These are phyloP conservation scores for Cromileptes altivelis DNA, from an alignment of 2,113 vertebrate species.

Conservation along the genomic window DNA sequence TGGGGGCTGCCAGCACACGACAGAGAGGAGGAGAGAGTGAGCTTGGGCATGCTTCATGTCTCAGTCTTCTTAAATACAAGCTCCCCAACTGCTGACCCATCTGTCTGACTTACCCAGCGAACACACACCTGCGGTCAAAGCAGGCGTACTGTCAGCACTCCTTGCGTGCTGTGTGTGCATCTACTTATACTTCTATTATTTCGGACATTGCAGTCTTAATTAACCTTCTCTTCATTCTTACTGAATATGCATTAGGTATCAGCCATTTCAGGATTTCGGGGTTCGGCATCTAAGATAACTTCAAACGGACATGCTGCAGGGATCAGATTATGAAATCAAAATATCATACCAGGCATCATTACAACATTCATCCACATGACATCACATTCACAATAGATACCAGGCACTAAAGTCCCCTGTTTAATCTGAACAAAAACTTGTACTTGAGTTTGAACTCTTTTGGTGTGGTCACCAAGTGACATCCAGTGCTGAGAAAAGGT, in stretches of 20 bases:
- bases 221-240: slow-evolving; percentile 32
- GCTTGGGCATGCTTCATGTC: slow-evolving; percentile 41
- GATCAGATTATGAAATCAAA: background rate
- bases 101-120: slow-evolving; percentile 55
- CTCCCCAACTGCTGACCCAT: slow-evolving; percentile 63
- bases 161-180: slow-evolving; percentile 13
- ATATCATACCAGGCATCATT: background rate
- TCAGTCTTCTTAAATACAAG: slow-evolving; percentile 59
- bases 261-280: background rate
- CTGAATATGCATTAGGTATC: slow-evolving; percentile 2
- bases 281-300: background rate
- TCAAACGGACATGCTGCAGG: background rate
- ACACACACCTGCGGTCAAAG: slow-evolving; percentile 48
- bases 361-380: background rate
- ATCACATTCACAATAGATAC: background rate
- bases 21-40: slow-evolving; percentile 6
- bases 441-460: background rate
- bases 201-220: slow-evolving; percentile 27
- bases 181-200: slow-evolving; percentile 19
- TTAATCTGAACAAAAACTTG: background rate
- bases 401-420: background rate
- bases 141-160: slow-evolving; percentile 44
- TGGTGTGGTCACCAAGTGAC: background rate
- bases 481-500: background rate
- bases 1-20: slow-evolving; percentile 48